Conservation (phyloP, 2,888 invertebrate species). For the Xestia sexstrigata region DNA sequence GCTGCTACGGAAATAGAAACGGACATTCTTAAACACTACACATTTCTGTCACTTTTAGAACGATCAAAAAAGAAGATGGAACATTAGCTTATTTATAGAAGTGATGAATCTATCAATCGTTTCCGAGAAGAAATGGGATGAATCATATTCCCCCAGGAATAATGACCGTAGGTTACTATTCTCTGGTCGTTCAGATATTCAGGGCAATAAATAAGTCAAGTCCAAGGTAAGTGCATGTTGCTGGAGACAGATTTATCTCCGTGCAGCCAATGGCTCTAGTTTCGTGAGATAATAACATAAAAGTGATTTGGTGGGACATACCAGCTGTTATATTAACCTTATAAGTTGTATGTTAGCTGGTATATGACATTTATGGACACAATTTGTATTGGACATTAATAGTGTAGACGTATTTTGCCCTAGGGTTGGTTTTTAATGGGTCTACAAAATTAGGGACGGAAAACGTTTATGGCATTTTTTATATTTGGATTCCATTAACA, state of each 20-base stretch:
- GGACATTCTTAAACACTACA: slow-evolving; percentile 9
- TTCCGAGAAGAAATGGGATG: slow-evolving; percentile 55
- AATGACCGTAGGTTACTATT: slow-evolving; percentile 52
- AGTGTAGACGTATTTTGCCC: slow-evolving; percentile 12
- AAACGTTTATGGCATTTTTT: slow-evolving; percentile 30
- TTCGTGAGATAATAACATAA: slow-evolving; percentile 64
- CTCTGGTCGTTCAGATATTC: slow-evolving; percentile 68
- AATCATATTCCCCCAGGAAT: slow-evolving; percentile 63
- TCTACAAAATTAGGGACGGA: slow-evolving; percentile 28
- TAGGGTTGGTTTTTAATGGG: slow-evolving; percentile 38
- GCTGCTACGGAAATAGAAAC: slow-evolving; percentile 39
- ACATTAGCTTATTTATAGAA: slow-evolving; percentile 45
- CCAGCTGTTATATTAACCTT: slow-evolving; percentile 29
- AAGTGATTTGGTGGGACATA: slow-evolving; percentile 62
- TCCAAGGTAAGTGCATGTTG: slow-evolving; percentile 69
- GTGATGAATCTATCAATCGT: slow-evolving; percentile 61
- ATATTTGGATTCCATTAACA: slow-evolving; percentile 20
- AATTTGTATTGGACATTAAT: slow-evolving; percentile 41
- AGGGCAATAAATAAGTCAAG: slow-evolving; percentile 77
- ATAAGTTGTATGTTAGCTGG: slow-evolving; percentile 25
- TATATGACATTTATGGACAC: slow-evolving; percentile 34
- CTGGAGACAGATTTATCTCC: slow-evolving; percentile 64
- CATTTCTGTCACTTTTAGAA: slow-evolving; percentile 42
- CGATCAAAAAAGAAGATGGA: slow-evolving; percentile 28
- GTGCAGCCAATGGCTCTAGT: slow-evolving; percentile 52